phyloP scores from a whole-genome alignment of 2,797 vertebrate genomes.

The Protonibea diacanthus region DNA sequence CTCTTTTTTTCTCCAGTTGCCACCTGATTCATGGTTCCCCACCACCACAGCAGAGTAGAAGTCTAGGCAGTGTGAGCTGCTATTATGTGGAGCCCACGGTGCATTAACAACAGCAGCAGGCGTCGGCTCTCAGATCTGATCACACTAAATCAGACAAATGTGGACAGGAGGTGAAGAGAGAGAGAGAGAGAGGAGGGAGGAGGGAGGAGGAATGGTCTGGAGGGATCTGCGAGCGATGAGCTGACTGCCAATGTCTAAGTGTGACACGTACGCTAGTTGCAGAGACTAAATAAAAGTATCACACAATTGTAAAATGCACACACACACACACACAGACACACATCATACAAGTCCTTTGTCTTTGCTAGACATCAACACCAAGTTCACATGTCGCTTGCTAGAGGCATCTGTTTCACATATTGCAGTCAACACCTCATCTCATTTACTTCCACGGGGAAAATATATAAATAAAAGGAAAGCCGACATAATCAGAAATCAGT shows the following conservation, averaged over 20 bases:
- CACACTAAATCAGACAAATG: conserved; percentile 98
- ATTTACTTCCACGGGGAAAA: conserved; percentile 68
- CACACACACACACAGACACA: conserved; percentile 25
- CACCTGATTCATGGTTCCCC: conserved; percentile 93
- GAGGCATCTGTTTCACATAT: conserved; percentile 62
- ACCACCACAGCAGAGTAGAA: conserved; percentile 64
- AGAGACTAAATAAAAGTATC: conserved; percentile 52
- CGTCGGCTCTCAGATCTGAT: conserved; percentile 97
- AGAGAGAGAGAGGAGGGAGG: conserved; percentile 77
- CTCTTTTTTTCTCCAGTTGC: conserved; percentile 77
- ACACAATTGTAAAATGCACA: conserved; percentile 26
- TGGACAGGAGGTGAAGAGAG: conserved; percentile 90
- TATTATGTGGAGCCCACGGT: conserved; percentile 87
- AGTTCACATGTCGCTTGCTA: conserved; percentile 80
- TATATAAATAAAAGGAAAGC: conserved; percentile 74
- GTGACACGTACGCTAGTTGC: conserved; percentile 33
- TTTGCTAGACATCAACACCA: conserved; percentile 35
- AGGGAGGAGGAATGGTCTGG: conserved; percentile 35
- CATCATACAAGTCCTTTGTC: conserved; percentile 48
- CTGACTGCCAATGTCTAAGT: conserved; percentile 68
- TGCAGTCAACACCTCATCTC: conserved; percentile 69
- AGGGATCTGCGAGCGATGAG: conserved; percentile 65
- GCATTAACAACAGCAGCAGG: conserved; percentile 94
- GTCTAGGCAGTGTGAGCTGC: conserved; percentile 84
- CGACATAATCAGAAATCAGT: conserved; percentile 78